phyloP scores from a whole-genome alignment of 2,888 invertebrate species.

The Gerris lacustris region DNA sequence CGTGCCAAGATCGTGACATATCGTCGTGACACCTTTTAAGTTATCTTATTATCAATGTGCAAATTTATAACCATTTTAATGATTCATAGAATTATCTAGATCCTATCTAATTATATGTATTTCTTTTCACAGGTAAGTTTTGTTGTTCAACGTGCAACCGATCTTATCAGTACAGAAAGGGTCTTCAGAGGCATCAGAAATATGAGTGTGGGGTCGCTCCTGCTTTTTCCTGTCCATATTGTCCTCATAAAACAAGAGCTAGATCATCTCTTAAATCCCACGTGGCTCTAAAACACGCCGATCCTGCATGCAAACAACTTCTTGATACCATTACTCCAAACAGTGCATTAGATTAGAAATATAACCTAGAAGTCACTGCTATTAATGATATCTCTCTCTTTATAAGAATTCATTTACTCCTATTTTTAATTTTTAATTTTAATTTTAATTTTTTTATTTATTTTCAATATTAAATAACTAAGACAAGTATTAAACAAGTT shows the following conservation, averaged over 20 bases:
- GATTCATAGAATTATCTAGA: no score
- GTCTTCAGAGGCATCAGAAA: conserved; percentile 6
- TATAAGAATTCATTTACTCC: no score
- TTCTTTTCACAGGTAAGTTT: not conserved
- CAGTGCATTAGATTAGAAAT: not conserved
- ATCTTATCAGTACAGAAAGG: not conserved
- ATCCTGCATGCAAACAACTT: not conserved
- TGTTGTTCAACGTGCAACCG: not conserved
- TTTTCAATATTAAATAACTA: no score
- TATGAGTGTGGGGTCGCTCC: not conserved
- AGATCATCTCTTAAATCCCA: not conserved
- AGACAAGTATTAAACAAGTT: no score
- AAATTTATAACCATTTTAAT: no score
- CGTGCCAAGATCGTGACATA: no score
- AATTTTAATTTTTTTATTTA: no score
- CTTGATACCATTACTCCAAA: not conserved
- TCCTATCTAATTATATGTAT: not conserved
- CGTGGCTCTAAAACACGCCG: not conserved
- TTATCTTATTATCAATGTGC: no score
- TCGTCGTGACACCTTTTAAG: no score
- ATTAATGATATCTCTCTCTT: no score
- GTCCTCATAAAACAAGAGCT: not conserved
- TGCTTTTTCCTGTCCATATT: not conserved
- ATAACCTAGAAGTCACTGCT: no score
- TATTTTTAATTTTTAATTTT: no score